Percentiles rank a stretch among this genome's conserved stretches.
phyloP scores from a whole-genome alignment of 1,140 invertebrate species.

The Camponotus vicinus region DNA sequence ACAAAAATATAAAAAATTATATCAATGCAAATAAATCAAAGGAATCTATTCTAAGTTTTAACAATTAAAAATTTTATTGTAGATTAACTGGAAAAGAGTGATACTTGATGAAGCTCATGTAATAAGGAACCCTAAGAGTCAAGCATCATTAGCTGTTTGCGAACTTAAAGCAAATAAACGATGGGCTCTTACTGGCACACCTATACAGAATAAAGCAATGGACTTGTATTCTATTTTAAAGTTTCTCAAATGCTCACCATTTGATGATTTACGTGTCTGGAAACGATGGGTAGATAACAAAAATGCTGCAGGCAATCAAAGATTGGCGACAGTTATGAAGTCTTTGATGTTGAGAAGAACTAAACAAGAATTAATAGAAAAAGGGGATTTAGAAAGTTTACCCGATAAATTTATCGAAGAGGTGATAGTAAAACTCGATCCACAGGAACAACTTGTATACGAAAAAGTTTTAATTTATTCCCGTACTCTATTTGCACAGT shows the following conservation, averaged over 20 bases:
- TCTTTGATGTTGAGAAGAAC: constrained; percentile 94
- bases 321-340: constrained; percentile 93
- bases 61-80: constrained; percentile 52
- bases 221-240: constrained; percentile 96
- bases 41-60: not conserved
- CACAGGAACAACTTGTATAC: constrained; percentile 92
- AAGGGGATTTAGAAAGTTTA: constrained; percentile 88
- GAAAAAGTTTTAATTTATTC: constrained; percentile 92
- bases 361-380: constrained; percentile 91
- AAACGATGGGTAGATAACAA: constrained; percentile 92
- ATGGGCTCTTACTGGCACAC: constrained; percentile 97
- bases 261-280: constrained; percentile 92
- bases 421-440: constrained; percentile 88
- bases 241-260: constrained; percentile 94
- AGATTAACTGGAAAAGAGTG: constrained; percentile 93
- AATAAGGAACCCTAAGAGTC: constrained; percentile 95
- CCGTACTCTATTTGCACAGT: constrained; percentile 91
- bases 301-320: constrained; percentile 89
- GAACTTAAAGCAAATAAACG: constrained; percentile 88
- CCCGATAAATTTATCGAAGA: constrained; percentile 89
- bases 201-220: constrained; percentile 96
- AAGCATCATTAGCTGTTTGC: constrained; percentile 91
- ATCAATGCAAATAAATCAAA: not conserved
- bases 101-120: constrained; percentile 97
- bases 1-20: not conserved